Conservation (phyloP, 1,140 invertebrate species). For the Thaumetopoea pityocampa region DNA sequence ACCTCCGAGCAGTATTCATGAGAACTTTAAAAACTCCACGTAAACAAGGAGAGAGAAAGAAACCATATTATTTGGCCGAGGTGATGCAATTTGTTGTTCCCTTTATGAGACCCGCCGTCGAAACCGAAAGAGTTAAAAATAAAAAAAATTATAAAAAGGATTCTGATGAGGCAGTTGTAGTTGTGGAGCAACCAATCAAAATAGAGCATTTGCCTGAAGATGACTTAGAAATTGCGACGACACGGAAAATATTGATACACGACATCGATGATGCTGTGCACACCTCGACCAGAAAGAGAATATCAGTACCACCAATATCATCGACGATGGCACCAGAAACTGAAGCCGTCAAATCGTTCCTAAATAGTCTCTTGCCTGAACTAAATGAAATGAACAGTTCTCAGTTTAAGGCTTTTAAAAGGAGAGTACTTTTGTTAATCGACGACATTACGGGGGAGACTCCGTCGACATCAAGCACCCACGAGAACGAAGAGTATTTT, state of each 20-base stretch:
- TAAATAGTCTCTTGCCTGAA: constrained; percentile 22
- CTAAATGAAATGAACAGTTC: constrained; percentile 18
- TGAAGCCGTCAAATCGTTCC: constrained; percentile 19
- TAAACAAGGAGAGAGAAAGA: not conserved
- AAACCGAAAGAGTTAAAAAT: not conserved
- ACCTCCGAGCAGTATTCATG: constrained; percentile 16
- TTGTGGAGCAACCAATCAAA: constrained; percentile 1
- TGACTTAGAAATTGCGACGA: too few species aligned
- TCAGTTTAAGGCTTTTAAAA: constrained; percentile 24
- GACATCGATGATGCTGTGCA: too few species aligned
- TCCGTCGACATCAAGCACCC: not conserved
- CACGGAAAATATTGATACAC: too few species aligned
- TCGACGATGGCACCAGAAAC: not conserved
- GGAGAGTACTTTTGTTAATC: constrained; percentile 19
- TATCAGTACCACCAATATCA: not conserved
- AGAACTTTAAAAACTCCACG: constrained; percentile 11
- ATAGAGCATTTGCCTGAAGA: not conserved
- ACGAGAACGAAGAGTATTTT: not conserved
- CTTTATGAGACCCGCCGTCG: constrained; percentile 7
- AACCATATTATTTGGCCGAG: constrained; percentile 13
- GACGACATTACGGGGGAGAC: constrained; percentile 18
- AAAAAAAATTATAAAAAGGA: not conserved
- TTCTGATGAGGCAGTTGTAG: not conserved
- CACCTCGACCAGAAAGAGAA: too few species aligned
- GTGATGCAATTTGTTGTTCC: constrained; percentile 19